A percentile compares a stretch with the other conserved stretches of the same genome.
Evolutionary conservation across 2,797 vertebrate species (phyloP).

Genomic region (Labeo calbasu): DNA sequence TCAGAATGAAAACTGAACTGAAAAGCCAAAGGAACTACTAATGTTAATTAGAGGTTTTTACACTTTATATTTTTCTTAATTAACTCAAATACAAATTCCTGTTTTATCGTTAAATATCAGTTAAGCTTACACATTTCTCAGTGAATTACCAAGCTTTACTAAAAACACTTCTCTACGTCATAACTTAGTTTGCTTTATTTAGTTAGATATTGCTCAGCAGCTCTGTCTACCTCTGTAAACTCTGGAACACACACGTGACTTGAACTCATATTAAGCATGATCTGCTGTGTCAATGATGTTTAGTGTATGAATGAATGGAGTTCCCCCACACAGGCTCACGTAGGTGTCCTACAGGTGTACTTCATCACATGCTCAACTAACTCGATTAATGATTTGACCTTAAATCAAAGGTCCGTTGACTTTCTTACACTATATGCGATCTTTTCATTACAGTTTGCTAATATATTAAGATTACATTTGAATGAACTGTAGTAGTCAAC

Average conservation of each 20-base stretch:
- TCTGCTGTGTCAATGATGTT: not conserved
- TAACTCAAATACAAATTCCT: not conserved
- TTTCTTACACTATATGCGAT: not conserved
- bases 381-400: not conserved
- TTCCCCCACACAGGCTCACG: too few relatives aligned
- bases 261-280: too few relatives aligned
- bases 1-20: too few relatives aligned
- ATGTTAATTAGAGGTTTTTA: not conserved
- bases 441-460: not conserved
- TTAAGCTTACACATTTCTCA: not conserved
- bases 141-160: not conserved
- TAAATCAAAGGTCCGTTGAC: not conserved
- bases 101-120: not conserved
- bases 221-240: too few relatives aligned
- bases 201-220: too few relatives aligned
- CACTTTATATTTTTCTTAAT: not conserved
- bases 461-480: not conserved
- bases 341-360: not conserved
- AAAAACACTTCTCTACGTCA: not conserved
- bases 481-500: not conserved
- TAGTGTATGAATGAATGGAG: not conserved
- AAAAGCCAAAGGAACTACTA: too few relatives aligned
- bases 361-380: not conserved
- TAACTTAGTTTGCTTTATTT: too few relatives aligned
- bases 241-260: too few relatives aligned